phyloP scores from a whole-genome alignment of 2,797 vertebrate species.

The Premnoplex brunnescens region DNA sequence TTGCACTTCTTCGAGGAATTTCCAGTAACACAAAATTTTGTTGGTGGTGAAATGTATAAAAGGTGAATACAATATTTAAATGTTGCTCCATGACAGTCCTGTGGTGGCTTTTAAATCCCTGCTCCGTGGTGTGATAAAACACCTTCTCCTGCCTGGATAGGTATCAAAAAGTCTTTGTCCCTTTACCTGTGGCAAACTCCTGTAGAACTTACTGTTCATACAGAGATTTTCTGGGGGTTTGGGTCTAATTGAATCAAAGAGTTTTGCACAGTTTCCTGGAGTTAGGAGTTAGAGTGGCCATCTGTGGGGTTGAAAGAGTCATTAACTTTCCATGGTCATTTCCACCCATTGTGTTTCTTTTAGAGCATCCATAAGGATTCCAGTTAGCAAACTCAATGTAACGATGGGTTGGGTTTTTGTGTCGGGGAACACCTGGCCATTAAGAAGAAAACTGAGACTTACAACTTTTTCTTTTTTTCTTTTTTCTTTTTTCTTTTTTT shows the following conservation, averaged over 20 bases:
- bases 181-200: neutral
- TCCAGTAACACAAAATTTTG: neutral
- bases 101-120: neutral
- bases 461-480: neutral
- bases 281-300: slow-evolving; percentile 21
- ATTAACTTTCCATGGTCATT: slow-evolving; percentile 49
- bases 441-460: slow-evolving; percentile 5
- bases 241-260: neutral
- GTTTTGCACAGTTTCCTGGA: slow-evolving; percentile 9
- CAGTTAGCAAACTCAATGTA: neutral
- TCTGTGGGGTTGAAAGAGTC: slow-evolving; percentile 46
- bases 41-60: neutral
- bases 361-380: neutral
- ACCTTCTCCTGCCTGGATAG: neutral
- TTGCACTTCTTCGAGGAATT: neutral
- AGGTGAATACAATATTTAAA: neutral
- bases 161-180: neutral
- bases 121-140: neutral
- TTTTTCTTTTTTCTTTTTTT: neutral
- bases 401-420: neutral
- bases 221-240: neutral
- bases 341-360: slow-evolving; percentile 51
- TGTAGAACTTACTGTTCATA: neutral
- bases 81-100: neutral
- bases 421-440: slow-evolving; percentile 54